Percentiles rank a stretch among this genome's conserved stretches.
phyloP scores from a whole-genome alignment of 2,888 invertebrate species.

The Neria commutata region DNA sequence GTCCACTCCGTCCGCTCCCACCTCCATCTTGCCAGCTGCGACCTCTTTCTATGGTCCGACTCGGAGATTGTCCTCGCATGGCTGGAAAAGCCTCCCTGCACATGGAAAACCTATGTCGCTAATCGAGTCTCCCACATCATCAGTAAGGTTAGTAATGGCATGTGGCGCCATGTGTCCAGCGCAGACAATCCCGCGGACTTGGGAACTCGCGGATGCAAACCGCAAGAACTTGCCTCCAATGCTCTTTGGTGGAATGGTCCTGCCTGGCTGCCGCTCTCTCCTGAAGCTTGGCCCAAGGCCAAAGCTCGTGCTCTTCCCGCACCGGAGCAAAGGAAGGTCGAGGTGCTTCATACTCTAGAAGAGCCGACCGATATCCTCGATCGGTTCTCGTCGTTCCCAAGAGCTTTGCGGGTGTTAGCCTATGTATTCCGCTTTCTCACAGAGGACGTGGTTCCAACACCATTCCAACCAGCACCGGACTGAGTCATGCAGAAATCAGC shows the following conservation, averaged over 20 bases:
- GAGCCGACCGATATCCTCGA: not conserved
- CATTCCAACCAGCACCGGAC: not conserved
- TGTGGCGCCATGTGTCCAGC: slow-evolving; percentile 25
- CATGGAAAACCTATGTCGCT: slow-evolving; percentile 25
- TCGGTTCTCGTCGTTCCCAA: not conserved
- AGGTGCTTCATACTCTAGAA: too few relatives aligned
- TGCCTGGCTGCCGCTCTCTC: slow-evolving; percentile 4
- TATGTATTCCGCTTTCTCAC: not conserved
- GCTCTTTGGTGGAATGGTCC: slow-evolving; percentile 26
- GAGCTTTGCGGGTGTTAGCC: not conserved
- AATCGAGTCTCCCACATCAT: slow-evolving; percentile 19
- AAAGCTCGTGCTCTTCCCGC: not conserved
- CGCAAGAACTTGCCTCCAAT: slow-evolving; percentile 10
- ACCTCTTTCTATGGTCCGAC: slow-evolving; percentile 12
- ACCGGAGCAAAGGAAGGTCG: slow-evolving; percentile 5
- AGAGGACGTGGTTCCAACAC: not conserved
- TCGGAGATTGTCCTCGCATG: slow-evolving; percentile 14
- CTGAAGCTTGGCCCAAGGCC: slow-evolving; percentile 14
- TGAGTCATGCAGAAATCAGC: not conserved
- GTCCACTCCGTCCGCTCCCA: not conserved
- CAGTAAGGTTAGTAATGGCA: slow-evolving; percentile 10
- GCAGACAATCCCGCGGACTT: slow-evolving; percentile 25
- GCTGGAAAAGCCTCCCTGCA: slow-evolving; percentile 5
- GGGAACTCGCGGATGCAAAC: slow-evolving; percentile 19
- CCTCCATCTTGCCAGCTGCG: not conserved